These are phyloP conservation scores for Melanotaenia trifasciata DNA, from an alignment of 2,797 vertebrate species.

Conservation along the genomic window DNA sequence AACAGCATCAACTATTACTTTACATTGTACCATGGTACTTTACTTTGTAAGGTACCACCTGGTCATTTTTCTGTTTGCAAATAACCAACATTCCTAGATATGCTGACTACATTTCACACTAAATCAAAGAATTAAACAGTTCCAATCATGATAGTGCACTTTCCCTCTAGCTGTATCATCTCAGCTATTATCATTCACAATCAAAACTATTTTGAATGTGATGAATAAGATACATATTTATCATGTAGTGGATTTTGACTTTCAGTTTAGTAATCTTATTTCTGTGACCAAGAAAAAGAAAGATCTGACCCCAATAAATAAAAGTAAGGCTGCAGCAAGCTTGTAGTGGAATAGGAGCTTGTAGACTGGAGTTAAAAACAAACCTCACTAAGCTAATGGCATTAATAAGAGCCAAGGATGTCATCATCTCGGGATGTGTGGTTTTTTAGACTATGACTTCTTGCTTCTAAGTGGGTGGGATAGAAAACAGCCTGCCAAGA, in stretches of 20 bases:
- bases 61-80: too few relatives aligned
- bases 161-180: too few relatives aligned
- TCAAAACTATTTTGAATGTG: too few relatives aligned
- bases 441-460: conserved; percentile 52
- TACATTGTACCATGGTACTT: too few relatives aligned
- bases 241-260: conserved; percentile 11
- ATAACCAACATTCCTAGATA: too few relatives aligned
- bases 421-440: conserved; percentile 65
- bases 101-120: too few relatives aligned
- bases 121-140: too few relatives aligned
- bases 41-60: background rate
- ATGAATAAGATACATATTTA: too few relatives aligned
- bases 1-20: conserved; percentile 1
- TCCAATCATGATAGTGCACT: too few relatives aligned
- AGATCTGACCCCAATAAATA: conserved; percentile 26
- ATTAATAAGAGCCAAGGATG: conserved; percentile 59
- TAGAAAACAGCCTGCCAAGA: conserved; percentile 67
- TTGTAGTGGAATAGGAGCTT: conserved; percentile 36
- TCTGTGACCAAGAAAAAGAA: background rate
- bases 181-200: too few relatives aligned
- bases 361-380: conserved; percentile 56
- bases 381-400: conserved; percentile 56
- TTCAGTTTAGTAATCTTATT: conserved; percentile 17
- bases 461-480: conserved; percentile 61
- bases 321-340: conserved; percentile 37